Evolutionary conservation across 1,140 invertebrate genomes (phyloP), one percentile per base, ranked within the genome.

Genomic region (Potamilus streckersoni): DNA sequence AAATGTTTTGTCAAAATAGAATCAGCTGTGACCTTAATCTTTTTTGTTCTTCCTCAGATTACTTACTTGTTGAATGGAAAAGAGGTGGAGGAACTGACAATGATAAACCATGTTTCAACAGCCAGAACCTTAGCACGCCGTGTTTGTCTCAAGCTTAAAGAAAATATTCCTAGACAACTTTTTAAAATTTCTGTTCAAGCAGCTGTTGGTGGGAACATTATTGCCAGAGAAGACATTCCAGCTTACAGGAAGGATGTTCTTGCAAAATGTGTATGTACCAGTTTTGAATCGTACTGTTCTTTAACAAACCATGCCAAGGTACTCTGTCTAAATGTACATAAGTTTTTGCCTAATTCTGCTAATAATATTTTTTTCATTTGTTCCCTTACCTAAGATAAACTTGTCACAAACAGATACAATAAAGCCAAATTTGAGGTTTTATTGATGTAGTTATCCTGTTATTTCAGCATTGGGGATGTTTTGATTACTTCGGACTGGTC

Each of bases 181-280:
- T 95, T 94, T 87, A 84, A 91, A 91, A 94, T 99, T 78, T 93
- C 94, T 0, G 95, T 99, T 73, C 97, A 99, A 93, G 97, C 95
- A 12, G 90, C 92, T 59, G 93, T 96, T 0, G 93, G 93, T n/a
- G 92, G 92, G 27, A 96, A 96, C 91, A 92, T 98, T 1, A 83
- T 97, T 6, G 95, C 96, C 0, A 92, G 97, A 81, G 96, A 97
- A 91, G 96, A 94, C 69, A 92, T 99, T 14, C 95, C 96, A 88
- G 92, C 97, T 0, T 94, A 93, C 76, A 92, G 94, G 82, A 99
- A 99, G 90, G 96, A 98, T 91, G 96, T 99, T 1, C 95, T 95
- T 19, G 95, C 95, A 71, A 98, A 98, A 93, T 91, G 96, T 90
- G 96, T 97, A 92, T 93, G 93, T 91, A 74, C 60, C 69, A 23